phyloP scores from a whole-genome alignment of 2,888 invertebrate species.

The Morpho achilles region DNA sequence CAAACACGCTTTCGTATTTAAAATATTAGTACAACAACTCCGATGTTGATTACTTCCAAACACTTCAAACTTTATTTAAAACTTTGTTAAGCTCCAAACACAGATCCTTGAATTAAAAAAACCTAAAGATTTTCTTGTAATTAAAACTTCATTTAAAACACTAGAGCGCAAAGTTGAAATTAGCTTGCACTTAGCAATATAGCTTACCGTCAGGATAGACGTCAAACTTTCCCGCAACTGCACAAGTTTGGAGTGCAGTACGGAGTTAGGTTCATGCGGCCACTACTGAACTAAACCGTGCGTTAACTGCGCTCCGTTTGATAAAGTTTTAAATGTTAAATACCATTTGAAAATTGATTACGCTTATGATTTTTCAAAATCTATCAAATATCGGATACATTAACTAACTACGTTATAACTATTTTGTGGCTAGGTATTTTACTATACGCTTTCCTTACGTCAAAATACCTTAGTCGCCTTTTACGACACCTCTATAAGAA shows the following conservation, averaged over 20 bases:
- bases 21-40: slow-evolving; percentile 2
- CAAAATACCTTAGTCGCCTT: too few species aligned
- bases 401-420: too few species aligned
- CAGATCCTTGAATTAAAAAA: slow-evolving; percentile 9
- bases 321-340: slow-evolving; percentile 29
- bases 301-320: slow-evolving; percentile 35
- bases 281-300: slow-evolving; percentile 34
- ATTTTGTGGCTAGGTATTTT: too few species aligned
- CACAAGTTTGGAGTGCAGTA: slow-evolving; percentile 33
- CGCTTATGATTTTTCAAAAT: too few species aligned
- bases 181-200: slow-evolving; percentile 19
- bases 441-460: too few species aligned
- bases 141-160: slow-evolving; percentile 13
- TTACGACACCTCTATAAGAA: too few species aligned
- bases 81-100: slow-evolving; percentile 26
- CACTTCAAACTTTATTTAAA: slow-evolving; percentile 25
- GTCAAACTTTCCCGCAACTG: slow-evolving; percentile 28
- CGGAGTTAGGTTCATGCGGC: slow-evolving; percentile 22
- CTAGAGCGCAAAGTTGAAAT: slow-evolving; percentile 22
- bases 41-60: slow-evolving; percentile 24
- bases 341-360: slow-evolving; percentile 10
- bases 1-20: too few species aligned
- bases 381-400: too few species aligned
- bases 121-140: slow-evolving; percentile 5
- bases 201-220: slow-evolving; percentile 30